Base-by-base conservation (phyloP, 2,797 vertebrate species). In the Lerista edwardsae region DNA sequence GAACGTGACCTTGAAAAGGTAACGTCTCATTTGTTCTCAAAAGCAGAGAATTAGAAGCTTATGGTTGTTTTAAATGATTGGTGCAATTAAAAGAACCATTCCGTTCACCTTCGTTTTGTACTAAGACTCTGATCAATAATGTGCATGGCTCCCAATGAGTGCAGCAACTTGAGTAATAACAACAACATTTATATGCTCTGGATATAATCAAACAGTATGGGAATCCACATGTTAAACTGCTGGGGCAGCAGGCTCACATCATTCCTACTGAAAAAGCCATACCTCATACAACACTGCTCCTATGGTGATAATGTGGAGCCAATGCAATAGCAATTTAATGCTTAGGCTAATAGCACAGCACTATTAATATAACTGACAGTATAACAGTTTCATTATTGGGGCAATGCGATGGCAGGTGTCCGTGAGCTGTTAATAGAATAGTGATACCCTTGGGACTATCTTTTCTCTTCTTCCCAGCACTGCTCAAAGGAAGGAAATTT, bases 401-500 rank as follows among this genome's bases (percentile, higher is more conserved):
- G 55, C 83, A 91, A 2, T 0, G 39, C 41, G 90, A 90, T 82
- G 51, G 90, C 85, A 90, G 85, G 73, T 75, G 29, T 69, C 85
- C 62, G 75, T 80, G 83, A 15, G 12, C 69, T 75, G 15, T 19
- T 82, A 75, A 82, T 76, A 92, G 88, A 90, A 87, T 68, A 87
- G 83, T 83, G 14, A 0, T 85, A 75, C 3, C 31, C 57, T 84
- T 84, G 79, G 59, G 79, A 69, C 69, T 87, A 0, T 34, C 80
- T 64, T 93, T 92, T 87, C 84, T 84, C 84, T 80, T 87, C 86
- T 36, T 55, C 83, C 2, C 19, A 34, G 64, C 0, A 0, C 77
- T 87, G 73, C 82, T 72, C 29, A 7, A 34, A 72, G 4, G 34
- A 65, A 69, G 65, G 57, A 36, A 62, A 87, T 80, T 51, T 57